Conservation (phyloP, 2,888 invertebrate genomes). For the Syrista parreyssii region DNA sequence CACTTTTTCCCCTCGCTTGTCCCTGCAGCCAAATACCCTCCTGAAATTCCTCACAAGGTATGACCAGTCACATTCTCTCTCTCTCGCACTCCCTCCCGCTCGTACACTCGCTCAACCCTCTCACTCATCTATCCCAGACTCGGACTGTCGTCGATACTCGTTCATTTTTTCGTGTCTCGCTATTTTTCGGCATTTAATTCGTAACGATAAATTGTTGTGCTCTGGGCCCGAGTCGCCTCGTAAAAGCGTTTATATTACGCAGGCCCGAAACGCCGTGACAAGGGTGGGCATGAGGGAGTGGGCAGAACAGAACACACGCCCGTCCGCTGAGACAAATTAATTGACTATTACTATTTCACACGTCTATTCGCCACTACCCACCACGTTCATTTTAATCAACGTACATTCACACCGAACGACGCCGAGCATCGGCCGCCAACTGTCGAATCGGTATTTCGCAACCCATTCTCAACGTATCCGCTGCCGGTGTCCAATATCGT, state of each 20-base stretch:
- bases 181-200: conserved; percentile 6
- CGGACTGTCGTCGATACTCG: conserved; percentile 11
- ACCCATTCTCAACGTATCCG: conserved; percentile 6
- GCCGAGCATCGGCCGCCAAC: conserved; percentile 5
- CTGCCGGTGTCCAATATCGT: neutral
- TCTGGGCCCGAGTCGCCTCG: conserved; percentile 16
- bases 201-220: conserved; percentile 6
- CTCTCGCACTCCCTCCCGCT: neutral
- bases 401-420: conserved; percentile 19
- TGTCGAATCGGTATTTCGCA: conserved; percentile 13
- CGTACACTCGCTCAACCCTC: neutral
- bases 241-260: conserved; percentile 25
- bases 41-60: conserved; percentile 9
- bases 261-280: conserved; percentile 16
- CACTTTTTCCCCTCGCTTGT: neutral
- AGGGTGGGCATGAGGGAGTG: conserved; percentile 15
- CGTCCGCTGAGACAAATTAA: conserved; percentile 30
- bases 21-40: conserved; percentile 1
- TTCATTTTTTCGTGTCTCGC: conserved; percentile 17
- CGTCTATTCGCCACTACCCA: conserved; percentile 16
- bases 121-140: neutral
- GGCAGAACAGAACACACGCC: conserved; percentile 22
- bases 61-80: neutral
- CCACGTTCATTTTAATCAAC: conserved; percentile 18
- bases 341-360: conserved; percentile 29